Conservation (phyloP, 2,888 invertebrate species). For the Tipula lateralis region DNA sequence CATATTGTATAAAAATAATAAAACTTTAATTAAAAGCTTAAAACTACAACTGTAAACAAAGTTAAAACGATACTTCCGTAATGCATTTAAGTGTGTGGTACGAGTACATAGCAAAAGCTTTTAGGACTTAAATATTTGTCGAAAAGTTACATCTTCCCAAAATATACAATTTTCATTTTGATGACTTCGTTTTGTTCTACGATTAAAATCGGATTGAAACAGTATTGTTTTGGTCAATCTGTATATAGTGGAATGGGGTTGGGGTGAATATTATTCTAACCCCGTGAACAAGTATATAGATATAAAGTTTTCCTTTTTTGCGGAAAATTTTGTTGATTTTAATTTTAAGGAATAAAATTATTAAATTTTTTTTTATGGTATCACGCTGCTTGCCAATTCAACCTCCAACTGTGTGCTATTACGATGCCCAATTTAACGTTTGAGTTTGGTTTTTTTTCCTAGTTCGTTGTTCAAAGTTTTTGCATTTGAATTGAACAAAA, state of each 20-base stretch:
- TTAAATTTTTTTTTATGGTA: background rate
- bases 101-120: background rate
- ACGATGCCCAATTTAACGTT: background rate
- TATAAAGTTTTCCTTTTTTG: background rate
- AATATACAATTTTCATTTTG: background rate
- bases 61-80: background rate
- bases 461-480: background rate
- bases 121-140: too few relatives aligned
- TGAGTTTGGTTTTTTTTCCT: background rate
- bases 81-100: background rate
- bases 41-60: background rate
- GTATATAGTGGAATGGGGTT: background rate
- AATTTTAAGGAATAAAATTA: background rate
- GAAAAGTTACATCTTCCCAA: background rate
- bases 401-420: background rate
- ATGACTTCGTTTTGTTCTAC: background rate
- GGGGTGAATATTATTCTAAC: too few relatives aligned
- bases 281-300: too few relatives aligned
- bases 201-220: background rate
- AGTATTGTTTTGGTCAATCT: background rate
- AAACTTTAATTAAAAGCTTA: background rate
- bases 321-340: background rate
- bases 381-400: background rate
- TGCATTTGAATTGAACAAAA: background rate
- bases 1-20: background rate